Conservation (phyloP, 2,797 vertebrate species). For the Remorina albescens region DNA sequence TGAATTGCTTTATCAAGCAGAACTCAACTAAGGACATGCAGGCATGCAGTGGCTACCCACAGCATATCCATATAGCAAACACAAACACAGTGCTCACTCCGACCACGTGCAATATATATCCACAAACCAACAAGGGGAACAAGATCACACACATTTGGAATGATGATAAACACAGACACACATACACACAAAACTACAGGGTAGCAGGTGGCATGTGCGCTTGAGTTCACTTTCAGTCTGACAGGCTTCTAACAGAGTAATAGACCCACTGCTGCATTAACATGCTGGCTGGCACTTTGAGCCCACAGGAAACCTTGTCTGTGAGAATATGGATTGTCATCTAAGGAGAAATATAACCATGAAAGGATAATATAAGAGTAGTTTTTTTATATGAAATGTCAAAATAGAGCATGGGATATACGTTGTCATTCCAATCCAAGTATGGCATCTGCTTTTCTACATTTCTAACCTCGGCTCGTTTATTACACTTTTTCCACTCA, state of each 20-base stretch:
- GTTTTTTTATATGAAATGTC: slow-evolving; percentile 9
- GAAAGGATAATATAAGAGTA: neutral
- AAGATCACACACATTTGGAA: slow-evolving; percentile 32
- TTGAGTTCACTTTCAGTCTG: slow-evolving; percentile 26
- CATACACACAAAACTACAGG: slow-evolving; percentile 31
- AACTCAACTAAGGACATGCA: slow-evolving; percentile 69
- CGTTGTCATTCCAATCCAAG: slow-evolving; percentile 2
- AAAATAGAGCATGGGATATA: slow-evolving; percentile 5
- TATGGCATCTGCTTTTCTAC: neutral
- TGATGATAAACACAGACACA: slow-evolving; percentile 30
- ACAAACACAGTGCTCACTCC: slow-evolving; percentile 37
- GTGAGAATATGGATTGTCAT: slow-evolving; percentile 14
- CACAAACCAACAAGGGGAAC: slow-evolving; percentile 19
- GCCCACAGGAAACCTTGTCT: slow-evolving; percentile 22
- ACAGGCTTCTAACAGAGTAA: slow-evolving; percentile 44
- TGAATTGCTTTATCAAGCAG: slow-evolving; percentile 74
- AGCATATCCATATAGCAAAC: slow-evolving; percentile 54
- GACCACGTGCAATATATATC: slow-evolving; percentile 50
- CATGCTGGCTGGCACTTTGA: slow-evolving; percentile 29
- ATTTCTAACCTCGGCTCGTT: slow-evolving; percentile 21
- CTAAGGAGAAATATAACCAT: slow-evolving; percentile 11
- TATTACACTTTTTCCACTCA: slow-evolving; percentile 52
- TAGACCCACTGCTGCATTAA: slow-evolving; percentile 38
- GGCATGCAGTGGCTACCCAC: slow-evolving; percentile 55
- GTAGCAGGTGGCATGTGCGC: slow-evolving; percentile 20